Evolutionary conservation across 2,113 vertebrate genomes (phyloP), one percentile per base, ranked within the genome.

Genomic region (Bufo bufo): DNA sequence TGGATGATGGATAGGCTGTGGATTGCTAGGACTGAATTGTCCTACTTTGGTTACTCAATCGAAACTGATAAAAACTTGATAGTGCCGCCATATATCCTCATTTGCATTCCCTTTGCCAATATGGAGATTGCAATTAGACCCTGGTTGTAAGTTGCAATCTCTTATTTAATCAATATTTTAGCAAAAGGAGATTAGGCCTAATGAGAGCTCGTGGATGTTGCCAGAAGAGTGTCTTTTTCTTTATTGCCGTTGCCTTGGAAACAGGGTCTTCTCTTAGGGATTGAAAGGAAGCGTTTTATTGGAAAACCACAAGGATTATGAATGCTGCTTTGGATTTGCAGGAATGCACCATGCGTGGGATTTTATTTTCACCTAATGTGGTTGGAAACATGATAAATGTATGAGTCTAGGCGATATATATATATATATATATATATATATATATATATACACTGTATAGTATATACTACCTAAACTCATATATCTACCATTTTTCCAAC

Each of bases 1-100:
- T 96, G 96, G 96, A 99, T 97, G 98, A 99, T 97, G 95, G 97
- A 99, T 98, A 96, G 95, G 93, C 92, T 93, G 92, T 95, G 96
- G 95, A 98, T 97, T 97, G 97, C 96, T 96, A 94, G 93, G 93
- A 95, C 95, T 97, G 93, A 93, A 95, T 95, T 92, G 94, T 95
- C 94, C 94, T 94, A 96, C 94, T 96, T 96, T 95, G 94, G 95
- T 93, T 95, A 96, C 95, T 96, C 95, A 96, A 95, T 95, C 96
- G 95, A 97, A 97, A 98, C 97, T 97, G 96, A 98, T 97, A 96
- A 96, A 61, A 97, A 96, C 91, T 93, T 91, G 94, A 97, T 97
- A 96, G 95, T 93, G 56, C 93, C 92, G 92, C 92, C 92, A 94
- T 96, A 94, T 92, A 95, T 96, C 91, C 94, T 95, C 95, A 96